These are phyloP conservation scores for Peucedramus taeniatus DNA, from an alignment of 2,113 vertebrate species.

Conservation along the genomic window DNA sequence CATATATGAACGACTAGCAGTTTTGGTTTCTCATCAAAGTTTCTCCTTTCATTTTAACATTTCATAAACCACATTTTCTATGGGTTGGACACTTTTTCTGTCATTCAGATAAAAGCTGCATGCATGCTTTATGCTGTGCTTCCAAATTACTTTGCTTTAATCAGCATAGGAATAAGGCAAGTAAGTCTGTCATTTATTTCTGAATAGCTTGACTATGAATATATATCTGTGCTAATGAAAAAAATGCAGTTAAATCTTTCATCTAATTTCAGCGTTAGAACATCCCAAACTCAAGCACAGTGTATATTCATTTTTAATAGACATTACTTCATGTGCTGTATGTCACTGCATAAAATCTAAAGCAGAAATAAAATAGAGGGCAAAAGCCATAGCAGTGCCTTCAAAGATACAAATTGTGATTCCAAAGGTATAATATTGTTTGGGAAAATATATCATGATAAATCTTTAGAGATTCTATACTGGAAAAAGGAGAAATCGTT, in stretches of 20 bases:
- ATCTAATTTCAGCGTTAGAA: neutral
- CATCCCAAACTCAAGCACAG: neutral
- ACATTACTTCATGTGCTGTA: neutral
- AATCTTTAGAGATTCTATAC: neutral
- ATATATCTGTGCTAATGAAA: neutral
- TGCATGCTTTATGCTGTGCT: neutral
- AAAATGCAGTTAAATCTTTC: neutral
- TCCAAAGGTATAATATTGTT: neutral
- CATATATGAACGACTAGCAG: too few species aligned
- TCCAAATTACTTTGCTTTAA: neutral
- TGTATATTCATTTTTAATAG: neutral
- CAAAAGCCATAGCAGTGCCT: neutral
- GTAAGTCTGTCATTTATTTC: neutral
- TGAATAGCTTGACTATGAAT: neutral
- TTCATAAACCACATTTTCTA: neutral
- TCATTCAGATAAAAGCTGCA: neutral
- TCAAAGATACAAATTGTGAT: neutral
- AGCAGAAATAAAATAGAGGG: neutral
- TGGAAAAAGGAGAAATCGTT: neutral
- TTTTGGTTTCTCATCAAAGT: neutral
- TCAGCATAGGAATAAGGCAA: neutral
- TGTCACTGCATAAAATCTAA: neutral
- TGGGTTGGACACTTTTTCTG: neutral
- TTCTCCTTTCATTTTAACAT: neutral
- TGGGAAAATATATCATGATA: neutral